These are phyloP conservation scores for Tachysurus fulvidraco DNA, from an alignment of 2,113 vertebrate genomes.

Conservation along the genomic window DNA sequence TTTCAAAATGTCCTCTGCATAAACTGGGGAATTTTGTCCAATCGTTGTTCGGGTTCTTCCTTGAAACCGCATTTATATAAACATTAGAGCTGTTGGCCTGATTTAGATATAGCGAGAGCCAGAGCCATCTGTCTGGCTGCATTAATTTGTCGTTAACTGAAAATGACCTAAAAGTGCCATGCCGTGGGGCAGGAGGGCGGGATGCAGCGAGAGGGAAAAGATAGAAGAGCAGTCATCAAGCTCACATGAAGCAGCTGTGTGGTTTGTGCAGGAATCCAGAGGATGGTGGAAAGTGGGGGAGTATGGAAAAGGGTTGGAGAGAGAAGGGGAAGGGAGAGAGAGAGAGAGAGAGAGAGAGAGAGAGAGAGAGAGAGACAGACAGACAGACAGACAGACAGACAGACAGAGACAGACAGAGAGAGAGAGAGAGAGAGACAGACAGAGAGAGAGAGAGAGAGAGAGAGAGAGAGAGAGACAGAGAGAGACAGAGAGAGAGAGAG, in stretches of 20 bases:
- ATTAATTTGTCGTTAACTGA: slow-evolving; percentile 46
- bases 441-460: not conserved
- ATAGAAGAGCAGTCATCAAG: slow-evolving; percentile 25
- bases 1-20: slow-evolving; percentile 20
- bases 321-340: not conserved
- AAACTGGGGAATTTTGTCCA: slow-evolving; percentile 6
- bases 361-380: too few relatives aligned
- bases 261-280: slow-evolving; percentile 61
- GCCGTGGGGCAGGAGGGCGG: not conserved
- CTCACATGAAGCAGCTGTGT: slow-evolving; percentile 45
- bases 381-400: not conserved
- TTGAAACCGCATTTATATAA: slow-evolving; percentile 28
- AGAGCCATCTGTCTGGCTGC: slow-evolving; percentile 46
- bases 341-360: not conserved
- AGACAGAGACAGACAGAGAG: not conserved
- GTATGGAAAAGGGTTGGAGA: slow-evolving; percentile 25
- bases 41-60: slow-evolving; percentile 10
- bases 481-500: not conserved
- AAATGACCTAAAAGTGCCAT: slow-evolving; percentile 29
- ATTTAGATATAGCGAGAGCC: slow-evolving; percentile 39
- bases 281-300: slow-evolving; percentile 44
- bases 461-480: not conserved
- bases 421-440: not conserved
- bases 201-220: not conserved
- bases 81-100: slow-evolving; percentile 27